Evolutionary conservation across 2,888 invertebrate species (phyloP).

Genomic region (Pomacea canaliculata): DNA sequence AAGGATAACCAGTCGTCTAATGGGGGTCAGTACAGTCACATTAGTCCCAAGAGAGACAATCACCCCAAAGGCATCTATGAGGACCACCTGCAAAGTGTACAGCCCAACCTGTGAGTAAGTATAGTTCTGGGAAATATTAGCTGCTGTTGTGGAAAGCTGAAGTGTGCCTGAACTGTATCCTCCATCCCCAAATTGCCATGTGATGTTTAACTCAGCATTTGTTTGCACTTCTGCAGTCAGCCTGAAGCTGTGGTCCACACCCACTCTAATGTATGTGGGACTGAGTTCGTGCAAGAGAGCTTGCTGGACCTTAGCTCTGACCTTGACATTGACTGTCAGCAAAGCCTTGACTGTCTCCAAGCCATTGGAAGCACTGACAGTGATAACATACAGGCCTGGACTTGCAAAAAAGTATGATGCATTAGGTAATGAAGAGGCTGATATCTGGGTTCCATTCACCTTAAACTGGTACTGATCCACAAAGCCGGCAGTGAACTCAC

Average conservation of each 20-base stretch:
- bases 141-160: not conserved
- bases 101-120: conserved; percentile 36
- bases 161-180: not conserved
- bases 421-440: not conserved
- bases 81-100: conserved; percentile 36
- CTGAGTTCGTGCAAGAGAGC: conserved; percentile 13
- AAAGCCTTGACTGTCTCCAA: conserved; percentile 24
- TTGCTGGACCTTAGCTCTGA: conserved; percentile 24
- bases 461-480: conserved; percentile 8
- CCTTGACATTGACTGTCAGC: conserved; percentile 29
- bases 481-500: conserved; percentile 15
- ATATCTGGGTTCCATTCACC: conserved; percentile 4
- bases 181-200: conserved; percentile 41
- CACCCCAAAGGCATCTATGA: conserved; percentile 34
- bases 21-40: conserved; percentile 35
- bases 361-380: conserved; percentile 31
- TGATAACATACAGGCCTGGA: conserved; percentile 32
- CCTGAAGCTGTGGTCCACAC: conserved; percentile 21
- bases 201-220: conserved; percentile 21
- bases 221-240: conserved; percentile 32
- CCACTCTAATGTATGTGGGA: conserved; percentile 20
- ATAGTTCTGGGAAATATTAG: conserved; percentile 9
- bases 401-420: conserved; percentile 30
- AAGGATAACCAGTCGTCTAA: not conserved
- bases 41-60: conserved; percentile 6